Conservation (phyloP, 1,140 invertebrate species). For the Lepidostoma basale region DNA sequence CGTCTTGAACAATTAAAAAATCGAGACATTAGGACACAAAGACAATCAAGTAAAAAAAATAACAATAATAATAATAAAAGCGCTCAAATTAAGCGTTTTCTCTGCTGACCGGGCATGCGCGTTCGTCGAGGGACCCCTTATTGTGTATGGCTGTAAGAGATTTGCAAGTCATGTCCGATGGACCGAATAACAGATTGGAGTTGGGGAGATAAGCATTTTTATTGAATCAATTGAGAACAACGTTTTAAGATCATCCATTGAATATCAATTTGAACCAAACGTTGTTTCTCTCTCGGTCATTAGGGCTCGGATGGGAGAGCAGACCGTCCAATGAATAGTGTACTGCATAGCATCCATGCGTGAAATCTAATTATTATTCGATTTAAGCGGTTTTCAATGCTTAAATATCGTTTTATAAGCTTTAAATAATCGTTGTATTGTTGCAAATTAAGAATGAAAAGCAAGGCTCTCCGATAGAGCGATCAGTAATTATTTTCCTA, state of each 20-base stretch:
- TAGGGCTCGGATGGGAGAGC: background rate
- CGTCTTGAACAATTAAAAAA: no score
- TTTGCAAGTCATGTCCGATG: slow-evolving; percentile 7
- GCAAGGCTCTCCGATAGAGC: no score
- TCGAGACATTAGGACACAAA: no score
- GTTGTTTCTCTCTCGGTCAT: slow-evolving; percentile 12
- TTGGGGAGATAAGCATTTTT: slow-evolving; percentile 24
- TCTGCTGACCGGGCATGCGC: no score
- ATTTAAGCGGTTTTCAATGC: background rate
- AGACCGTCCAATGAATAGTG: background rate
- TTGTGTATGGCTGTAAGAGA: background rate
- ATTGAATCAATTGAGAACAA: slow-evolving; percentile 24
- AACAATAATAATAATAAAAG: no score
- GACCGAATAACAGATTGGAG: background rate
- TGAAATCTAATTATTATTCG: slow-evolving; percentile 1
- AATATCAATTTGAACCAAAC: slow-evolving; percentile 26
- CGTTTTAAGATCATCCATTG: slow-evolving; percentile 24
- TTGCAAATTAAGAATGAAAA: no score
- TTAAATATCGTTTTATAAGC: no score
- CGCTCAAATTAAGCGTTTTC: no score
- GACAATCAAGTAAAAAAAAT: no score
- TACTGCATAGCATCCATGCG: background rate
- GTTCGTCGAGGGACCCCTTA: no score
- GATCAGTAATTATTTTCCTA: no score
- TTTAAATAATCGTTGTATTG: no score